Evolutionary conservation across 2,888 invertebrate species (phyloP).

Genomic region (Drosophila meridiana): DNA sequence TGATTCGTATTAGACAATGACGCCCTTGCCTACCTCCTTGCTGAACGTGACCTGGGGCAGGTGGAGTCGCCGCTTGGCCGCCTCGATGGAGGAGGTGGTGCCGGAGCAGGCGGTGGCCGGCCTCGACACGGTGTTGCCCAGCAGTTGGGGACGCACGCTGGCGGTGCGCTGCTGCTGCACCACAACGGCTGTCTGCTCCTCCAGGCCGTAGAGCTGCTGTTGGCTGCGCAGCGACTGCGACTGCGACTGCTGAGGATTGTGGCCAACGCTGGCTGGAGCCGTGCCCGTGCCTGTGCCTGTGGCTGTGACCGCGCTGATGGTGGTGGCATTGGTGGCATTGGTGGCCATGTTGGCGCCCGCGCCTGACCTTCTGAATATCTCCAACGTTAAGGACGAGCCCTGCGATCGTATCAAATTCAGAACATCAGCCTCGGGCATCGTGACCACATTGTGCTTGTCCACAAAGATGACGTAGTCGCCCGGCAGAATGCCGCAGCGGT

Average conservation of each 20-base stretch:
- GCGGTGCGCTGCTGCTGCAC: conserved; percentile 66
- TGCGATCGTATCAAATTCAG: conserved; percentile 89
- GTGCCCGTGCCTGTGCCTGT: conserved; percentile 4
- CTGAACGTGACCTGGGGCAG: conserved; percentile 94
- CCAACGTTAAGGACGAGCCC: conserved; percentile 89
- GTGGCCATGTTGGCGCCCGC: conserved; percentile 66
- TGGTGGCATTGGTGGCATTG: conserved; percentile 40
- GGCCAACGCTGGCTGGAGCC: conserved; percentile 8
- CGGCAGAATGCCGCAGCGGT: conserved; percentile 92
- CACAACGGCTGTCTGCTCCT: conserved; percentile 32
- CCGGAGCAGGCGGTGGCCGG: conserved; percentile 90
- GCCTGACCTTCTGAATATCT: conserved; percentile 87
- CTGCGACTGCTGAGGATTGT: conserved; percentile 22
- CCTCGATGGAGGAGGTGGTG: conserved; percentile 87
- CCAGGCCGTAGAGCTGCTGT: conserved; percentile 19
- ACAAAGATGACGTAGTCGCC: conserved; percentile 96
- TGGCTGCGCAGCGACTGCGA: conserved; percentile 1
- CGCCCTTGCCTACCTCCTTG: conserved; percentile 96
- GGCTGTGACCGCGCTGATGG: conserved; percentile 18
- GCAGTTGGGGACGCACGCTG: conserved; percentile 46
- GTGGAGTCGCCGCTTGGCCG: conserved; percentile 88
- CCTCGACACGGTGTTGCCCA: conserved; percentile 82
- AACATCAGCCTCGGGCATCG: conserved; percentile 90
- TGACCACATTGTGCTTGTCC: conserved; percentile 94
- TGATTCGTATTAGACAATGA: conserved; percentile 88